phyloP scores from a whole-genome alignment of 2,113 vertebrate genomes.

The Caranx melampygus region DNA sequence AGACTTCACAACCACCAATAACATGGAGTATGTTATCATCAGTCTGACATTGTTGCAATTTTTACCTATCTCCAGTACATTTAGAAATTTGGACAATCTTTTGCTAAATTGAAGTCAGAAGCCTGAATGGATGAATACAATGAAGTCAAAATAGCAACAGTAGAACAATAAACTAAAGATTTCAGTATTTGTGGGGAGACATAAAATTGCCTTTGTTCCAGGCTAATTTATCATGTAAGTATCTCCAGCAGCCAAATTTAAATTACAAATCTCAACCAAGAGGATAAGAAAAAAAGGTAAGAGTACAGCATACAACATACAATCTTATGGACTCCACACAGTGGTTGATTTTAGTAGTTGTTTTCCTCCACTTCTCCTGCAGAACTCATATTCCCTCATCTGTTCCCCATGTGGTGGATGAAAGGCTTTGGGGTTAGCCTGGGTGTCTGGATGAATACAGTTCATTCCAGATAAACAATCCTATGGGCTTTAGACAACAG shows the following conservation, averaged over 20 bases:
- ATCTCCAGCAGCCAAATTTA: not conserved
- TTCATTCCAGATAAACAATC: conserved; percentile 25
- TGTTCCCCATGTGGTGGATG: conserved; percentile 32
- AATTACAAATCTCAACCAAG: not conserved
- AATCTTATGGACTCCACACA: not conserved
- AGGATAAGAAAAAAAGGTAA: not conserved
- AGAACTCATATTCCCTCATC: conserved; percentile 13
- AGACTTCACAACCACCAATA: not conserved
- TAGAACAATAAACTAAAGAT: no score
- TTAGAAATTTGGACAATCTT: not conserved
- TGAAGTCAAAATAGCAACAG: not conserved
- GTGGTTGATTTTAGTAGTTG: conserved; percentile 7
- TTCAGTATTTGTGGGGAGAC: no score
- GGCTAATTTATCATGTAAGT: no score
- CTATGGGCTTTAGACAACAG: conserved; percentile 3
- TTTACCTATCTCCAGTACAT: not conserved
- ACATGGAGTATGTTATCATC: not conserved
- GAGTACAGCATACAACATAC: not conserved
- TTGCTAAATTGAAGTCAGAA: not conserved
- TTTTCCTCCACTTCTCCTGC: not conserved
- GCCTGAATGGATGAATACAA: not conserved
- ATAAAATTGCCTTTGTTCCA: no score
- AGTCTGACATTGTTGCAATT: not conserved
- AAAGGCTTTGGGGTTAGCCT: conserved; percentile 49
- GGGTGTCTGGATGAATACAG: conserved; percentile 5